These are phyloP conservation scores for Anthopleura sola DNA, from an alignment of 64 coral and sea anemone species.

Conservation along the genomic window DNA sequence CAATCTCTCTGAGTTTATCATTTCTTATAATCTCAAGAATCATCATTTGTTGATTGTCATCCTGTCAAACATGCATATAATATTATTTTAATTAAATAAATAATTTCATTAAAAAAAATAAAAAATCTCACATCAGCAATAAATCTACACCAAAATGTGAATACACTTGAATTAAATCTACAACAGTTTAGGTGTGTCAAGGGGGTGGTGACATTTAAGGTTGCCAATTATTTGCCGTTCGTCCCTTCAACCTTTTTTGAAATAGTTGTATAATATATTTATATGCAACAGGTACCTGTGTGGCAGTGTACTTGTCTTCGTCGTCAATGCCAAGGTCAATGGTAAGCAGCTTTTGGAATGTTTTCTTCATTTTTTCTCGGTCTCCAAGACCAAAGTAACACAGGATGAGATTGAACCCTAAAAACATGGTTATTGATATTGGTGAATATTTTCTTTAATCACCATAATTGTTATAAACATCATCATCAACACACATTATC, in stretches of 20 bases:
- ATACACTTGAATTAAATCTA: no score
- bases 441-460: not conserved
- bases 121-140: no score
- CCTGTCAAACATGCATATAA: slow-evolving; percentile 45
- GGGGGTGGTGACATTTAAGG: no score
- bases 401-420: slow-evolving; percentile 81
- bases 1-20: slow-evolving; percentile 91
- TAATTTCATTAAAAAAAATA: no score
- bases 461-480: no score
- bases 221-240: no score
- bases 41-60: slow-evolving; percentile 85
- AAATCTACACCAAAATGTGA: no score
- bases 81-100: no score
- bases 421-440: not conserved
- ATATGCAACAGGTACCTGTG: not conserved
- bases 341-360: slow-evolving; percentile 88
- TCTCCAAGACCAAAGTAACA: slow-evolving; percentile 94
- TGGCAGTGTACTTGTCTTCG: slow-evolving; percentile 84
- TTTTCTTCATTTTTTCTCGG: slow-evolving; percentile 98
- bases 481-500: not conserved
- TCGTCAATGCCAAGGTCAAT: slow-evolving; percentile 84
- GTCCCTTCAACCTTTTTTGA: no score
- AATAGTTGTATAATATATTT: not conserved
- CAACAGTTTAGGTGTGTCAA: no score
- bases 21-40: slow-evolving; percentile 97